Conservation (phyloP, 2,113 vertebrate genomes). For the Dipodomys spectabilis region DNA sequence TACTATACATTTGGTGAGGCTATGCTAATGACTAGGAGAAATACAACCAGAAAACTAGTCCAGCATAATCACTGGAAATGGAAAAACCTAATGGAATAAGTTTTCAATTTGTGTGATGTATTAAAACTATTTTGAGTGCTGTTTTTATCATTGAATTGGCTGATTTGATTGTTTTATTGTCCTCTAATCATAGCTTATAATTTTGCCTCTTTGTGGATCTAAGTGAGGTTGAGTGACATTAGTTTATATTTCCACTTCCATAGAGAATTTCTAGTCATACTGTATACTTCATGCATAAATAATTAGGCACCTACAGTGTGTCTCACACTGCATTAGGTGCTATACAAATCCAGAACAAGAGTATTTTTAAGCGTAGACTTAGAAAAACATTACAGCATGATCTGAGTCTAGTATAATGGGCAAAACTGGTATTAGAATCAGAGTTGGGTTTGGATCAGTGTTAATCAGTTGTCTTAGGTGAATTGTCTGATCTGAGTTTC, state of each 20-base stretch:
- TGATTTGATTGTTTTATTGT: neutral
- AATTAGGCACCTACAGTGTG: neutral
- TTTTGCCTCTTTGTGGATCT: conserved; percentile 8
- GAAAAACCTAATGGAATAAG: neutral
- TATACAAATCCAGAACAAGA: conserved; percentile 19
- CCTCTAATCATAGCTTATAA: neutral
- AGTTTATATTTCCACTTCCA: neutral
- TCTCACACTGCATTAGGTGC: neutral
- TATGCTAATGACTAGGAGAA: conserved; percentile 1
- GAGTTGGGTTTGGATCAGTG: neutral
- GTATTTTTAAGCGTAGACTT: neutral
- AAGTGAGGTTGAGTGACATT: conserved; percentile 35
- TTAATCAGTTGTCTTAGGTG: conserved; percentile 4
- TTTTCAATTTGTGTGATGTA: conserved; percentile 7
- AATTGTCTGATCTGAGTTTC: conserved; percentile 1
- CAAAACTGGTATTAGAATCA: neutral
- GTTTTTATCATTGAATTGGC: neutral
- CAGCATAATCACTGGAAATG: neutral
- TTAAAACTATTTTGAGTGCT: neutral
- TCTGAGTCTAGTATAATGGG: neutral
- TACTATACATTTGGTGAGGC: neutral
- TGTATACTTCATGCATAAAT: neutral
- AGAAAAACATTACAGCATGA: neutral
- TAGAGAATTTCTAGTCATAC: neutral
- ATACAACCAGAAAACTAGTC: neutral